Percentiles rank a stretch among this genome's conserved stretches.
Evolutionary conservation across 2,888 invertebrate species (phyloP).

Genomic region (Lasius platythorax): DNA sequence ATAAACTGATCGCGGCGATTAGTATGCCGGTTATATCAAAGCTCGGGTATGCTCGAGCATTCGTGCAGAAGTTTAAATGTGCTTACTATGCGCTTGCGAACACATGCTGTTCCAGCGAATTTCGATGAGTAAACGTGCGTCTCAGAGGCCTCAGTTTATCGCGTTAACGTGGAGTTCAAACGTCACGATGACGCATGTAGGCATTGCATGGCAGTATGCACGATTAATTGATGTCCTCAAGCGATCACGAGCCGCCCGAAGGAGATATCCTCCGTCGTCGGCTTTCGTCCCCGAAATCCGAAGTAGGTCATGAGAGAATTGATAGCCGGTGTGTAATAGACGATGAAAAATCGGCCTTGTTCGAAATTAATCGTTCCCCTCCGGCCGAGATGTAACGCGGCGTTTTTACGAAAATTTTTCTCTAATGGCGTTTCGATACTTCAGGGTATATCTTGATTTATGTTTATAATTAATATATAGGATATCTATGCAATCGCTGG

Average conservation of each 20-base stretch:
- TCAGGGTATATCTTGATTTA: neutral
- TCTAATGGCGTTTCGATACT: neutral
- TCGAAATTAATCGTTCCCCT: slow-evolving; percentile 38
- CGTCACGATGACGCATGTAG: slow-evolving; percentile 18
- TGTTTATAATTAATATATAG: slow-evolving; percentile 17
- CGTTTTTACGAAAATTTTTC: neutral
- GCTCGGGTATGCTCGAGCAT: neutral
- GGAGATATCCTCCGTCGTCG: slow-evolving; percentile 54
- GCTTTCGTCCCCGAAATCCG: slow-evolving; percentile 49
- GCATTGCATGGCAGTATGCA: slow-evolving; percentile 9
- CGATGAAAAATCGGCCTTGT: slow-evolving; percentile 33
- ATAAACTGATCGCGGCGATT: neutral
- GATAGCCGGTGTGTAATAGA: slow-evolving; percentile 41
- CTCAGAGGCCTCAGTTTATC: neutral
- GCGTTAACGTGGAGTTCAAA: slow-evolving; percentile 44
- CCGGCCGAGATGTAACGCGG: neutral
- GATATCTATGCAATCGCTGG: neutral
- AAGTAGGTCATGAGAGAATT: slow-evolving; percentile 61
- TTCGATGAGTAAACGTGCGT: slow-evolving; percentile 45
- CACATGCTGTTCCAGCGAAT: slow-evolving; percentile 7
- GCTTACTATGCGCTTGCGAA: slow-evolving; percentile 43
- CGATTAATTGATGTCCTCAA: slow-evolving; percentile 37
- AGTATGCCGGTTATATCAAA: neutral
- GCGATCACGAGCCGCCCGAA: slow-evolving; percentile 48
- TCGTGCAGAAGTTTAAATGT: slow-evolving; percentile 60